phyloP scores from a whole-genome alignment of 2,888 invertebrate species.

The Zhuqinia jingwanae region DNA sequence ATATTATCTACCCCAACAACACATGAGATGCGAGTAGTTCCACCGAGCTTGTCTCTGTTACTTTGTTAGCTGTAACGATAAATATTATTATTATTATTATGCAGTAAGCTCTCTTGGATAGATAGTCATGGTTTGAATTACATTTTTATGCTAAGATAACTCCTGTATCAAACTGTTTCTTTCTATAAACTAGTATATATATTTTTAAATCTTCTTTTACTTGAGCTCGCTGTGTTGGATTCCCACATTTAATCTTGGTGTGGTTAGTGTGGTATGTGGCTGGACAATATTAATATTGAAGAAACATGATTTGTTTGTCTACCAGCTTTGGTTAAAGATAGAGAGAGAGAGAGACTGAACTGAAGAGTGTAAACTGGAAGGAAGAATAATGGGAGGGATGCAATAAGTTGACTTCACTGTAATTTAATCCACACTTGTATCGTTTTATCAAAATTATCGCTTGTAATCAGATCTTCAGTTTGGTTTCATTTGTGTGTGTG shows the following conservation, averaged over 20 bases:
- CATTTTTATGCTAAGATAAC: constrained; percentile 60
- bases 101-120: constrained; percentile 30
- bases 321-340: no score
- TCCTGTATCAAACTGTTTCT: constrained; percentile 53
- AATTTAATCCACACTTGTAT: constrained; percentile 71
- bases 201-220: constrained; percentile 5
- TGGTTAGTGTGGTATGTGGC: no score
- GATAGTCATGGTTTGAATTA: constrained; percentile 54
- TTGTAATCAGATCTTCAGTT: constrained; percentile 61
- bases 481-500: background rate
- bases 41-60: no score
- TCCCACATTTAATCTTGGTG: no score
- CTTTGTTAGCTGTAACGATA: background rate
- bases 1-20: background rate
- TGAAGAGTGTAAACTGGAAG: constrained; percentile 14
- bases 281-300: no score
- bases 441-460: constrained; percentile 68
- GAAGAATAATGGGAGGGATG: constrained; percentile 63
- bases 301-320: constrained; percentile 5
- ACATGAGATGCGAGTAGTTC: background rate
- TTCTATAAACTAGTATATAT: constrained; percentile 33
- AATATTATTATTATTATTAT: background rate
- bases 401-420: constrained; percentile 54
- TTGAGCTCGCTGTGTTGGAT: background rate
- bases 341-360: background rate